phyloP scores from a whole-genome alignment of 2,888 invertebrate genomes.

The Gryllus longicercus region DNA sequence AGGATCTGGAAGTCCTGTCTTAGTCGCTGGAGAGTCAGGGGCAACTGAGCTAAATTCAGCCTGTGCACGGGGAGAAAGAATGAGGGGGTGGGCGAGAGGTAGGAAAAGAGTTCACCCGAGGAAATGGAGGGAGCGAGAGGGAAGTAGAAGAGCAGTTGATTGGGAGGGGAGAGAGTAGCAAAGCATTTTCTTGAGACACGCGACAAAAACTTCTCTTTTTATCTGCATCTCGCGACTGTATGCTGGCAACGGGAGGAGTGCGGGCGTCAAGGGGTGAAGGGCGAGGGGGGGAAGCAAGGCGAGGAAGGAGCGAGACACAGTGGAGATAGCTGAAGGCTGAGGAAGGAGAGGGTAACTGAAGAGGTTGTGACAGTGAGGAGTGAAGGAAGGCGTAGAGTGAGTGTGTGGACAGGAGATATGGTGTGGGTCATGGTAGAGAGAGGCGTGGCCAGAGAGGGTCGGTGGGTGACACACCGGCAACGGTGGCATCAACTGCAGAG shows the following conservation, averaged over 20 bases:
- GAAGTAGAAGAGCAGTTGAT: background rate
- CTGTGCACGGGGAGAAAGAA: background rate
- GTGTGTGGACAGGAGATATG: too few species aligned
- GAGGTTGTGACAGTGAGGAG: too few species aligned
- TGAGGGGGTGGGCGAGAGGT: background rate
- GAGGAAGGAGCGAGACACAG: background rate
- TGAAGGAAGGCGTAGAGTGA: too few species aligned
- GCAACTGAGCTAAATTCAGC: too few species aligned
- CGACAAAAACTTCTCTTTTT: conserved; percentile 5
- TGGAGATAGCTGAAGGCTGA: too few species aligned
- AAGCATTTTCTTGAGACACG: background rate
- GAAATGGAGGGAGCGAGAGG: background rate
- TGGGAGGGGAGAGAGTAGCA: background rate
- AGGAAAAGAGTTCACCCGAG: background rate
- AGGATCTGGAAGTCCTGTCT: too few species aligned
- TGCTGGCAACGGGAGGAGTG: background rate
- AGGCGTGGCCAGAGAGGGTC: too few species aligned
- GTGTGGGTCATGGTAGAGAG: too few species aligned
- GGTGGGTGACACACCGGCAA: too few species aligned
- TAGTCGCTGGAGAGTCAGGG: too few species aligned
- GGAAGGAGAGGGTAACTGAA: too few species aligned
- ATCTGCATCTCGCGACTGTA: background rate
- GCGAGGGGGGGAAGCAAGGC: background rate
- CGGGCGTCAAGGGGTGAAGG: background rate
- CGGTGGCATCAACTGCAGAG: too few species aligned